Evolutionary conservation across 2,113 vertebrate species (phyloP).

Genomic region (Salvelinus namaycush): DNA sequence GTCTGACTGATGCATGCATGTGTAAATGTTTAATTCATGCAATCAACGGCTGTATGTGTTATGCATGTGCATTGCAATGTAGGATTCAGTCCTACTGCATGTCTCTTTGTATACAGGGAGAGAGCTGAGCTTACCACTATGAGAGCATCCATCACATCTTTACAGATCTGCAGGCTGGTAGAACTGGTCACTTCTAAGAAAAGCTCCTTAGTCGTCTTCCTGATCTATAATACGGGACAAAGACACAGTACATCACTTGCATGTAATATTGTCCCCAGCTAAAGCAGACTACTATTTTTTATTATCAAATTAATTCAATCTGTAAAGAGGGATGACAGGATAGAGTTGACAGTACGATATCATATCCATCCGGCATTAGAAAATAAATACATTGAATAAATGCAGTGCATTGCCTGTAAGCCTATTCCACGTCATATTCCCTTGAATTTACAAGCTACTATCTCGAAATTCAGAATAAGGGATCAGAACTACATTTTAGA

Average conservation of each 20-base stretch:
- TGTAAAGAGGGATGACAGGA: constrained; percentile 88
- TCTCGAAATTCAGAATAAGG: constrained; percentile 29
- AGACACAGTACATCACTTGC: not conserved
- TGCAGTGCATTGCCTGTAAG: no score
- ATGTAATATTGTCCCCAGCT: no score
- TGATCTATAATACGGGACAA: constrained; percentile 73
- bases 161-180: constrained; percentile 86
- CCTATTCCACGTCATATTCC: constrained; percentile 54
- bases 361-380: no score
- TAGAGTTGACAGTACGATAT: constrained; percentile 64
- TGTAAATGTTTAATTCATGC: no score
- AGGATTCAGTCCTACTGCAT: not conserved
- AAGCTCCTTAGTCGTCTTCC: constrained; percentile 81
- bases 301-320: constrained; percentile 82
- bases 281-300: no score
- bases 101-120: not conserved
- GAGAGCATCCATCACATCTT: constrained; percentile 88
- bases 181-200: constrained; percentile 91
- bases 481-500: no score
- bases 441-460: constrained; percentile 85
- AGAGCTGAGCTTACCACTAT: constrained; percentile 78
- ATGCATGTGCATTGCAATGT: not conserved
- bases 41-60: no score
- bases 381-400: no score
- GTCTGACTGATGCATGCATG: not conserved